These are phyloP conservation scores for Sebastes hopkinsi DNA, from an alignment of 2,797 vertebrate species.

Conservation along the genomic window DNA sequence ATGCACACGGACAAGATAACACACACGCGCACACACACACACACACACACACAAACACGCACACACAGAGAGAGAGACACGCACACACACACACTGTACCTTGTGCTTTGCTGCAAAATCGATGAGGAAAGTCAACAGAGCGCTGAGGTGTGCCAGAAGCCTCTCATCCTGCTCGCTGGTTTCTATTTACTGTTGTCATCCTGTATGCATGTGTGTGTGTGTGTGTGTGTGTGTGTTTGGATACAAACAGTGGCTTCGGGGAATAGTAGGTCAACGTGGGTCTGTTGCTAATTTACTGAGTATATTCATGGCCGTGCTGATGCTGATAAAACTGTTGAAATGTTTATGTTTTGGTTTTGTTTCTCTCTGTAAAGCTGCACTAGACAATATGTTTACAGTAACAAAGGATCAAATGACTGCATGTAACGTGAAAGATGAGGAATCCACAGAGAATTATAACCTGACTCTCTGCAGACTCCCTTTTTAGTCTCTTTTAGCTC, in stretches of 20 bases:
- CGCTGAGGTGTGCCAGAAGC: slow-evolving; percentile 45
- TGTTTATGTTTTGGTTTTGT: background rate
- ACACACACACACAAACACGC: slow-evolving; percentile 19
- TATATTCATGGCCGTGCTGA: background rate
- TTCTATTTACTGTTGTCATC: slow-evolving; percentile 46
- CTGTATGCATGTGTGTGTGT: slow-evolving; percentile 13
- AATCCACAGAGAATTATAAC: background rate
- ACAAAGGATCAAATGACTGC: background rate
- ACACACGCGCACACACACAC: background rate
- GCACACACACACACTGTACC: slow-evolving; percentile 23
- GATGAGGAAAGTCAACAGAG: slow-evolving; percentile 72
- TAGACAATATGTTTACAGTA: background rate
- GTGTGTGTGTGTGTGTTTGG: background rate
- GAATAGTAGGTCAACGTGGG: background rate
- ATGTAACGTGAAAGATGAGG: background rate
- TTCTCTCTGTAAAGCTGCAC: background rate
- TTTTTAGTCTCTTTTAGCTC: background rate
- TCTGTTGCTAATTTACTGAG: background rate
- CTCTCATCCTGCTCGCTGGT: slow-evolving; percentile 29
- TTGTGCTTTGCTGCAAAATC: slow-evolving; percentile 58
- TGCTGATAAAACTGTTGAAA: background rate
- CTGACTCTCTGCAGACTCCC: background rate
- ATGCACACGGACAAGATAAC: background rate
- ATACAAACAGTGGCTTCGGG: slow-evolving; percentile 11
- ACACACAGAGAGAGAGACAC: background rate